Evolutionary conservation across 2,797 vertebrate species (phyloP).

Genomic region (Paratrypauchen microcephalus): DNA sequence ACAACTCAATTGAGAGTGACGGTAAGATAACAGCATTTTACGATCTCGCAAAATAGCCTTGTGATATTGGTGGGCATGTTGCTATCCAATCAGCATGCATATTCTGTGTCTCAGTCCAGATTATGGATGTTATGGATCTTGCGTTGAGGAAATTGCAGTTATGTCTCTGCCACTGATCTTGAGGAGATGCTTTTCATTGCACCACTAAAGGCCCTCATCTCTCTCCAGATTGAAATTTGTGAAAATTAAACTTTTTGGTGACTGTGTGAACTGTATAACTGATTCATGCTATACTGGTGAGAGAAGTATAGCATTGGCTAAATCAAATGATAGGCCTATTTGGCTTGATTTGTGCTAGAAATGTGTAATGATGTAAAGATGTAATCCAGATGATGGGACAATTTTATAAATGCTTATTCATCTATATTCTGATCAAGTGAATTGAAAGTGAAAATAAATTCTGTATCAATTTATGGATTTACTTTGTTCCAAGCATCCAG

Average conservation of each 20-base stretch:
- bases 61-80: slow-evolving; percentile 22
- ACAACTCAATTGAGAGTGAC: slow-evolving; percentile 6
- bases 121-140: slow-evolving; percentile 28
- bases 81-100: slow-evolving; percentile 23
- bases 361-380: neutral
- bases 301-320: neutral
- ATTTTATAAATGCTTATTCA: neutral
- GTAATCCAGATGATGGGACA: neutral
- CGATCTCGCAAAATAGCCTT: slow-evolving; percentile 24
- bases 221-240: neutral
- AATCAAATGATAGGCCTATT: neutral
- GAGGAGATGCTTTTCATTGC: slow-evolving; percentile 6
- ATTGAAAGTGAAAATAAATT: neutral
- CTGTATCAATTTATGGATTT: no score
- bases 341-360: neutral
- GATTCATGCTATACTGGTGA: slow-evolving; percentile 2
- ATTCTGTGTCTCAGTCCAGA: slow-evolving; percentile 28
- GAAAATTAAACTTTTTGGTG: slow-evolving; percentile 1
- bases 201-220: neutral
- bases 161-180: slow-evolving; percentile 9
- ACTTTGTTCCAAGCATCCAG: no score
- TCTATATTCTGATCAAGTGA: neutral
- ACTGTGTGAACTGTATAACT: neutral
- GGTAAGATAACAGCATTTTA: slow-evolving; percentile 22
- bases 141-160: slow-evolving; percentile 18